A percentile compares a stretch with the other conserved stretches of the same genome.
These are phyloP conservation scores for Penaeus vannamei DNA, from an alignment of 1,140 invertebrate genomes.

Conservation along the genomic window DNA sequence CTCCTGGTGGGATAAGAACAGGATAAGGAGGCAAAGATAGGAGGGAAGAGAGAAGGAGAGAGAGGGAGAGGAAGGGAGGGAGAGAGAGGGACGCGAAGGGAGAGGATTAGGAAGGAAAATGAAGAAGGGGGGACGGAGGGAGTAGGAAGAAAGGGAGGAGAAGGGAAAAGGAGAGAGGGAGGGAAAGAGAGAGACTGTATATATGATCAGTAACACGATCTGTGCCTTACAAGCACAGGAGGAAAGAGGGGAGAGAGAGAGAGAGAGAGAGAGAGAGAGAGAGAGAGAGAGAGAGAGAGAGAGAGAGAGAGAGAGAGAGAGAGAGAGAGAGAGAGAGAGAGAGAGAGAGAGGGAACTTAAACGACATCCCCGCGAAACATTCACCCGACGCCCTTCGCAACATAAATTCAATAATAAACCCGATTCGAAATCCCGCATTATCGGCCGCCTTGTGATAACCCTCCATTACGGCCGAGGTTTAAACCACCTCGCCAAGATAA, in stretches of 20 bases:
- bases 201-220: background rate
- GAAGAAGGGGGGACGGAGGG: background rate
- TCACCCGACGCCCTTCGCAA: background rate
- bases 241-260: background rate
- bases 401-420: too few relatives aligned
- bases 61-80: background rate
- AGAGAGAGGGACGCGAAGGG: conserved; percentile 13
- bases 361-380: background rate
- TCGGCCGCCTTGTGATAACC: too few relatives aligned
- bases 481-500: too few relatives aligned
- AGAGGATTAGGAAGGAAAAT: background rate
- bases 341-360: background rate
- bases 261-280: background rate
- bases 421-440: too few relatives aligned
- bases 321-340: background rate
- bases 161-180: background rate
- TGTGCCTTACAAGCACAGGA: background rate
- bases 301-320: background rate
- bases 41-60: background rate
- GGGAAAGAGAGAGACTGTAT: background rate
- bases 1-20: background rate
- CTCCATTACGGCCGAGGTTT: too few relatives aligned
- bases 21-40: background rate
- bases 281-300: background rate
- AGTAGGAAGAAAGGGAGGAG: background rate